These are phyloP conservation scores for Amblyopsis hoosieri DNA, from an alignment of 2,797 vertebrate species.

Conservation along the genomic window DNA sequence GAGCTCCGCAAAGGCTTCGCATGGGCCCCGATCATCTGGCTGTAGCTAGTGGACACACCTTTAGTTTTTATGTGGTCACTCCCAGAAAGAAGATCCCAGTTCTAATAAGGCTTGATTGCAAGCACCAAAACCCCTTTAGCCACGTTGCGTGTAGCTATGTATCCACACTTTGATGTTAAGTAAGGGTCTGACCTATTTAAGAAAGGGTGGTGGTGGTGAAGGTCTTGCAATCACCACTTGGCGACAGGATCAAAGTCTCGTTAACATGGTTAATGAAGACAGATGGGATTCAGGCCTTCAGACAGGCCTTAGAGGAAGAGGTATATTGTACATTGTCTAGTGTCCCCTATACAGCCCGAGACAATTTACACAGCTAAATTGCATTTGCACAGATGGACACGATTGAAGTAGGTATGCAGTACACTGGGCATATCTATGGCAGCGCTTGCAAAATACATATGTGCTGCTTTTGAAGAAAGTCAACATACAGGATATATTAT, in stretches of 20 bases:
- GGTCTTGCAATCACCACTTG: slow-evolving; percentile 62
- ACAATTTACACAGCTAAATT: slow-evolving; percentile 43
- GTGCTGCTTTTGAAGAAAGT: slow-evolving; percentile 8
- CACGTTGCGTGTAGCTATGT: slow-evolving; percentile 30
- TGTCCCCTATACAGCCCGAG: slow-evolving; percentile 27
- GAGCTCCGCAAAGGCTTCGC: slow-evolving; percentile 7
- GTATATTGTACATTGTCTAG: slow-evolving; percentile 26
- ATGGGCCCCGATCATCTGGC: slow-evolving; percentile 28
- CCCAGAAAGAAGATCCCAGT: slow-evolving; percentile 46
- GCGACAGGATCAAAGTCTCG: slow-evolving; percentile 57
- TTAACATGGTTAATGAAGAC: slow-evolving; percentile 57
- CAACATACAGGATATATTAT: not conserved
- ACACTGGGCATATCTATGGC: slow-evolving; percentile 17
- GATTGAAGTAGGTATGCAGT: slow-evolving; percentile 24
- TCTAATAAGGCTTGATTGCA: slow-evolving; percentile 64
- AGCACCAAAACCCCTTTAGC: slow-evolving; percentile 40
- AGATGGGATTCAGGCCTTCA: slow-evolving; percentile 47
- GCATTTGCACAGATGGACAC: slow-evolving; percentile 22
- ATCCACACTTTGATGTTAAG: slow-evolving; percentile 52
- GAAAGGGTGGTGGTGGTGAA: not conserved
- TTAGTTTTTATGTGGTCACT: slow-evolving; percentile 54
- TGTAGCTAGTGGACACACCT: slow-evolving; percentile 44
- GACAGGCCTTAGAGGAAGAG: slow-evolving; percentile 20
- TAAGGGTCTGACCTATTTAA: slow-evolving; percentile 40
- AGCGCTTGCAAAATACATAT: slow-evolving; percentile 6